Conservation (phyloP, 1,140 invertebrate genomes). For the Ctenoplectra terminalis region DNA sequence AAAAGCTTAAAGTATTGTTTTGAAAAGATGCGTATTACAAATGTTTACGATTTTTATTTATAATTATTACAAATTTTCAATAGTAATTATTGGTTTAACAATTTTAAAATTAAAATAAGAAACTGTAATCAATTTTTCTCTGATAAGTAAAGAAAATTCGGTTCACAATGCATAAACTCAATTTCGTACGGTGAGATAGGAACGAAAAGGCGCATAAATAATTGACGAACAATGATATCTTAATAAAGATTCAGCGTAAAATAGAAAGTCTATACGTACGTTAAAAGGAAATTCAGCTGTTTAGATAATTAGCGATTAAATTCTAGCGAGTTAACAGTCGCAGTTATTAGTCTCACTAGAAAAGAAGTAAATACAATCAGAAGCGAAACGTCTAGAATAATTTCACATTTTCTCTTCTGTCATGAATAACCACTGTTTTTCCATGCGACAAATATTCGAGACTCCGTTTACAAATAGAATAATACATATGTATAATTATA, state of each 20-base stretch:
- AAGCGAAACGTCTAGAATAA: not conserved
- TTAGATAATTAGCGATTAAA: constrained; percentile 2
- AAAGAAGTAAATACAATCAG: not conserved
- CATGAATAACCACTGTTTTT: not conserved
- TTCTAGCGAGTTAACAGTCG: not conserved
- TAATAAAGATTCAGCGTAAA: not conserved
- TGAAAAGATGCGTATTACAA: too few relatives aligned
- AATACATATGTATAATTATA: not conserved
- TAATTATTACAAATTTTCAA: too few relatives aligned
- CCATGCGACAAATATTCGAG: not conserved
- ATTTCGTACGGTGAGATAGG: not conserved
- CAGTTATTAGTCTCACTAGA: constrained; percentile 6
- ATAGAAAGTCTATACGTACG: not conserved
- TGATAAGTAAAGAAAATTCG: too few relatives aligned
- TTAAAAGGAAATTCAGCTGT: constrained; percentile 5
- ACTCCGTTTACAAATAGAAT: not conserved
- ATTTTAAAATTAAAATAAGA: too few relatives aligned
- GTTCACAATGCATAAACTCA: too few relatives aligned
- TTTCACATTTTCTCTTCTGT: constrained; percentile 35
- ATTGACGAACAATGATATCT: not conserved
- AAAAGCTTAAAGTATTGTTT: too few relatives aligned
- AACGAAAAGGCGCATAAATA: not conserved
- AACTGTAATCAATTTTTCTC: too few relatives aligned
- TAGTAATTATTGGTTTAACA: too few relatives aligned
- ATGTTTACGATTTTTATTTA: too few relatives aligned